These are phyloP conservation scores for Drosophila leonis DNA, from an alignment of 2,888 invertebrate genomes.

Conservation along the genomic window DNA sequence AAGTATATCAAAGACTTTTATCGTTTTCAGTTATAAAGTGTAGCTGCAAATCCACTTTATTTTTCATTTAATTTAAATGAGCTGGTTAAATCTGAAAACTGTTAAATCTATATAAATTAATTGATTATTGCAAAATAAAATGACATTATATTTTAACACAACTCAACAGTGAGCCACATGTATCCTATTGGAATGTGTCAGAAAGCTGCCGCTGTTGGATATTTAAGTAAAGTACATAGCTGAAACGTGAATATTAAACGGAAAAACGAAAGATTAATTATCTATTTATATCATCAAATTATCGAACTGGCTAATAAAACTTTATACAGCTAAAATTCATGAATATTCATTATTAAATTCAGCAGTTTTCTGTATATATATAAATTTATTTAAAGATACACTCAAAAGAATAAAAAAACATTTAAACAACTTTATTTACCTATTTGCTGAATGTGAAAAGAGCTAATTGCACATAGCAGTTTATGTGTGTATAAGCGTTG, in stretches of 20 bases:
- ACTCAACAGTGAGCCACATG: neutral
- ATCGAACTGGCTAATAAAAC: neutral
- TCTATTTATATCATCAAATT: neutral
- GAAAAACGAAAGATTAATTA: neutral
- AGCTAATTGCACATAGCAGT: slow-evolving; percentile 9
- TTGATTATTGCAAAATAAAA: neutral
- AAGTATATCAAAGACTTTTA: neutral
- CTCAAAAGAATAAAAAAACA: neutral
- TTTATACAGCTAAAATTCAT: neutral
- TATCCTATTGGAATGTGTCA: neutral
- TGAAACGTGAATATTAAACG: neutral
- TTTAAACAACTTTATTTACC: neutral
- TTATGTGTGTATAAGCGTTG: neutral
- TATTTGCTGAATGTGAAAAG: slow-evolving; percentile 6
- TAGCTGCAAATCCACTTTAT: too few species aligned
- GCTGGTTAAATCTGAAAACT: neutral
- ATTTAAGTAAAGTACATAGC: too few species aligned
- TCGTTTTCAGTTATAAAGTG: too few species aligned
- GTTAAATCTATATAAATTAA: neutral
- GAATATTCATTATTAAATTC: neutral
- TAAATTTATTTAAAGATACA: neutral
- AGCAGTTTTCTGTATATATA: neutral
- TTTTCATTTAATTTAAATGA: neutral
- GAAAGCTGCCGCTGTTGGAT: neutral
- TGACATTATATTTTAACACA: neutral